These are phyloP conservation scores for Anser brachyrhynchus DNA, from an alignment of 2,113 vertebrate species.

Conservation along the genomic window DNA sequence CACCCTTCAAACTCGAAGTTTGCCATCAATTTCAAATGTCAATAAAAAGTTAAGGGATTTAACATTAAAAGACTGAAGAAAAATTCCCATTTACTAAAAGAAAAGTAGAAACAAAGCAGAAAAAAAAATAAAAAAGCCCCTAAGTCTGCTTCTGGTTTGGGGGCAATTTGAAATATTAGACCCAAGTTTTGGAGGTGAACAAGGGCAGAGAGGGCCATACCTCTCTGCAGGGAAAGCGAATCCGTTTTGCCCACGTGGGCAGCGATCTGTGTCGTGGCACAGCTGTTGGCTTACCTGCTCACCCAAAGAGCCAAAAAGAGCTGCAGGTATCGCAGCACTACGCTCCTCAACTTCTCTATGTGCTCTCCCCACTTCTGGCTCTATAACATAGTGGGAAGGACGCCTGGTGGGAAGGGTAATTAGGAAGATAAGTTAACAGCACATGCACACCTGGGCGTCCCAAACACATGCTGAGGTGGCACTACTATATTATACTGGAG, in stretches of 20 bases:
- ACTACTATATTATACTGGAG: fast-evolving
- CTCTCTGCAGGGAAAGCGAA: neutral
- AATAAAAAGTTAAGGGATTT: neutral
- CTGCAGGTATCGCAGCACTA: fast-evolving
- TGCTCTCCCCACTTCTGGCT: neutral
- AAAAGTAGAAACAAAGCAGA: neutral
- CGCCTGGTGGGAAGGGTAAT: neutral
- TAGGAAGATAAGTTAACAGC: neutral
- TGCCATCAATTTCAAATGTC: neutral
- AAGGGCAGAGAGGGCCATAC: neutral
- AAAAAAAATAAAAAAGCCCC: neutral
- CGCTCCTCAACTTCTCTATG: neutral
- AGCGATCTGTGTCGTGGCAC: neutral
- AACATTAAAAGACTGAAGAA: neutral
- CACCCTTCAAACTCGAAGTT: neutral
- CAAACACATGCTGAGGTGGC: fast-evolving
- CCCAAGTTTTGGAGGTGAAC: neutral
- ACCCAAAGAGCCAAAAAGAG: neutral
- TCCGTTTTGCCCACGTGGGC: neutral
- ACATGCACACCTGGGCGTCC: neutral
- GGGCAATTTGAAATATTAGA: fast-evolving
- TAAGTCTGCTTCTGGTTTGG: neutral
- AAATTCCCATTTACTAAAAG: neutral
- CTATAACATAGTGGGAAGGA: fast-evolving
- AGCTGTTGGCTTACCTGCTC: neutral